Evolutionary conservation across 53 echinoderm and acorn worm genomes (phyloP).

Genomic region (Patiria pectinifera): DNA sequence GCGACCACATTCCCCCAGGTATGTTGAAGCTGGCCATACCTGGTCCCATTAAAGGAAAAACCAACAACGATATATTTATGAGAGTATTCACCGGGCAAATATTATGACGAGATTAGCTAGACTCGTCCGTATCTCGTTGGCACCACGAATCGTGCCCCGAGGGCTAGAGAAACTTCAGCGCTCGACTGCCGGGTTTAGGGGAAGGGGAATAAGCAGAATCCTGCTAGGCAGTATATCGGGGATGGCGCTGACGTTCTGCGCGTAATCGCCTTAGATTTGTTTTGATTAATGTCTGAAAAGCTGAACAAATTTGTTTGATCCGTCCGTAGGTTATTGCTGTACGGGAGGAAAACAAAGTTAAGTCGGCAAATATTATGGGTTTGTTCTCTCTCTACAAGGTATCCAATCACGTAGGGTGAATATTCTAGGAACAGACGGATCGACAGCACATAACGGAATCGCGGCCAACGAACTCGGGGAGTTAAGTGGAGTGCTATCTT

Average conservation of each 20-base stretch:
- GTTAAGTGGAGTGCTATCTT: too few species aligned
- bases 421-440: too few species aligned
- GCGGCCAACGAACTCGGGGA: too few species aligned
- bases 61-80: neutral
- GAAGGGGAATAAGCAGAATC: neutral
- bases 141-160: neutral
- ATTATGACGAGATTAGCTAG: neutral
- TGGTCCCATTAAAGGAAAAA: neutral
- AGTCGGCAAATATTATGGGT: neutral
- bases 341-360: neutral
- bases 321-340: neutral
- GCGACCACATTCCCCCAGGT: neutral
- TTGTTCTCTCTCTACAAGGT: too few species aligned
- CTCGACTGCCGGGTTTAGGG: neutral
- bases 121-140: neutral
- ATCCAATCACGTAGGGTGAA: too few species aligned
- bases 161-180: neutral
- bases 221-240: neutral
- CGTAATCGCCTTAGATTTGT: neutral
- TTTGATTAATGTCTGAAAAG: slow-evolving; percentile 2
- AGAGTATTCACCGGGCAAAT: neutral
- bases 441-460: too few species aligned
- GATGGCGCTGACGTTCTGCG: neutral
- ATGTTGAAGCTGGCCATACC: neutral
- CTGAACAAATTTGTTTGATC: neutral